phyloP scores from a whole-genome alignment of 2,888 invertebrate genomes.

The Eutolmus rufibarbis region DNA sequence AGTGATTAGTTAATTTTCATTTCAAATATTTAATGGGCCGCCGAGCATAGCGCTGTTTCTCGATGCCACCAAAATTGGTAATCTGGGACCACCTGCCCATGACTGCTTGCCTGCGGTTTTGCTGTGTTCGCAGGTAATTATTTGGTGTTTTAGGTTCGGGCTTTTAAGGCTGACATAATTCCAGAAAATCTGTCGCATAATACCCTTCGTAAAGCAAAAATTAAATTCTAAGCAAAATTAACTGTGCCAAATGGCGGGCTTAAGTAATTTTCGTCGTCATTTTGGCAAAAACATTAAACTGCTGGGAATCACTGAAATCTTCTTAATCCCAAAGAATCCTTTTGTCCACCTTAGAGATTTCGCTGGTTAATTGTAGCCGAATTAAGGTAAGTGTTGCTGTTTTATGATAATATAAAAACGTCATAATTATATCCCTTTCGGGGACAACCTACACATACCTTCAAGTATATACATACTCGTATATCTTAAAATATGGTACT shows the following conservation, averaged over 20 bases:
- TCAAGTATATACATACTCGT: not conserved
- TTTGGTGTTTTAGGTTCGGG: not conserved
- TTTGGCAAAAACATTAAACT: not conserved
- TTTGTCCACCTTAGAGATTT: not conserved
- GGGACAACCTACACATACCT: not conserved
- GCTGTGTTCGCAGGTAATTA: not conserved
- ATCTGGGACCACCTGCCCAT: not conserved
- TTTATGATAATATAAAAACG: not conserved
- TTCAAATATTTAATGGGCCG: constrained; percentile 9
- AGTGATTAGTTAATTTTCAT: constrained; percentile 23
- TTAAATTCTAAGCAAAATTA: not conserved
- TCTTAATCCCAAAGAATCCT: not conserved
- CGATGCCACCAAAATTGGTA: not conserved
- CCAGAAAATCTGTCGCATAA: not conserved
- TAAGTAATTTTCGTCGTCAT: not conserved
- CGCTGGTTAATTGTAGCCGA: not conserved
- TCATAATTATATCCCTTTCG: not conserved
- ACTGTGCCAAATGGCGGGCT: not conserved
- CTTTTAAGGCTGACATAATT: not conserved
- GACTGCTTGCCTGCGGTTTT: not conserved
- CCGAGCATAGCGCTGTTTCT: not conserved
- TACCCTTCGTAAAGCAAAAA: not conserved
- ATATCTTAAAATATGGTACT: too few relatives aligned
- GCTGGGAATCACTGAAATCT: not conserved
- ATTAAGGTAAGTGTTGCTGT: not conserved